Percentiles rank a stretch among this genome's conserved stretches.
Conservation (phyloP, 2,888 invertebrate species). For the Alloplasta piceator region DNA sequence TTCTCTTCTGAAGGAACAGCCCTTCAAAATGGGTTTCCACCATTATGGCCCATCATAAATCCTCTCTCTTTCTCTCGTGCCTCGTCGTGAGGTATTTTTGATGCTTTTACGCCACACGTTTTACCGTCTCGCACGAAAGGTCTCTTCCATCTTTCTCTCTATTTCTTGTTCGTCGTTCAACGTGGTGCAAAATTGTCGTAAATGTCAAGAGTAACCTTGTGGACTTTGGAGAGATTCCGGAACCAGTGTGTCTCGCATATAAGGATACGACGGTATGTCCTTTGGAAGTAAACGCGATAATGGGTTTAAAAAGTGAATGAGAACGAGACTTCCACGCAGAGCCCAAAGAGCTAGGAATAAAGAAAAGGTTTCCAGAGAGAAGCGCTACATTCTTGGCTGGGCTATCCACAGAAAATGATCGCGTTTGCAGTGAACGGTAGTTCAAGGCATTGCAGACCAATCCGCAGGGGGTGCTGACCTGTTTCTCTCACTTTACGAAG, state of each 20-base stretch:
- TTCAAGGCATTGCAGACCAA: constrained; percentile 17
- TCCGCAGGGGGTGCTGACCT: constrained; percentile 45
- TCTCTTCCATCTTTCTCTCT: background rate
- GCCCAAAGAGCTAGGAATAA: background rate
- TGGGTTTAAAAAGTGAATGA: background rate
- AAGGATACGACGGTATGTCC: background rate
- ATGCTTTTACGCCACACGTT: constrained; percentile 38
- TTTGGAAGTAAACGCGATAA: constrained; percentile 3
- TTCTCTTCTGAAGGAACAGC: constrained; percentile 36
- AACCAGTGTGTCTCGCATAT: background rate
- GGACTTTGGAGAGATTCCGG: background rate
- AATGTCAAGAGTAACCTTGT: constrained; percentile 5
- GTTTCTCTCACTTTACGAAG: constrained; percentile 12
- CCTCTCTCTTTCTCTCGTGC: constrained; percentile 23
- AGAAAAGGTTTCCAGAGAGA: constrained; percentile 2
- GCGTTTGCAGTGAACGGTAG: constrained; percentile 27
- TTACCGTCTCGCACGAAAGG: constrained; percentile 18
- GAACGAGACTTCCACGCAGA: background rate
- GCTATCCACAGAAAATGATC: background rate
- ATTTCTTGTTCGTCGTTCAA: background rate
- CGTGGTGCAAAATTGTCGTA: background rate
- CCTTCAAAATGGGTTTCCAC: constrained; percentile 45
- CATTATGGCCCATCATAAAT: constrained; percentile 54
- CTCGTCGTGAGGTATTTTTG: constrained; percentile 36
- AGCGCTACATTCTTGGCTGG: constrained; percentile 18